A percentile compares a stretch with the other conserved stretches of the same genome.
phyloP scores from a whole-genome alignment of 1,140 invertebrate genomes.

The Cyrtorhinus lividipennis region DNA sequence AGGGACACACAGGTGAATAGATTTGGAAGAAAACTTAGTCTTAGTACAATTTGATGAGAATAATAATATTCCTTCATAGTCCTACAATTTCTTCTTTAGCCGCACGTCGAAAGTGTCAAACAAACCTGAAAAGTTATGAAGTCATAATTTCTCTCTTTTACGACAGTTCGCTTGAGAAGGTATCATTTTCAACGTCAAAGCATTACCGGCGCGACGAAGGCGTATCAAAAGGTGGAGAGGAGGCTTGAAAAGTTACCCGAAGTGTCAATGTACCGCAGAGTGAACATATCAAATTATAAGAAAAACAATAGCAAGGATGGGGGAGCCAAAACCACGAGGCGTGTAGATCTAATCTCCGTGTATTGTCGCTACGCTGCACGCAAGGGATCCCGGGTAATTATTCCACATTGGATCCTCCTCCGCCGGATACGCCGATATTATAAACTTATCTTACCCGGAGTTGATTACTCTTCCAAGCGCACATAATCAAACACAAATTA shows the following conservation, averaged over 20 bases:
- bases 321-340: neutral
- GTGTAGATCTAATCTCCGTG: constrained; percentile 3
- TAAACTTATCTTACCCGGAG: constrained; percentile 2
- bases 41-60: no score
- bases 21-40: no score
- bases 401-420: constrained; percentile 2
- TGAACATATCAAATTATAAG: neutral
- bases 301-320: neutral
- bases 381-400: constrained; percentile 4
- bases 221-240: no score
- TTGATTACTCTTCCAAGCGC: neutral
- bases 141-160: no score
- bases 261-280: neutral
- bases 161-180: no score
- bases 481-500: constrained; percentile 7
- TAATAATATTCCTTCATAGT: no score
- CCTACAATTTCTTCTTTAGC: no score
- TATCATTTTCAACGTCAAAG: no score
- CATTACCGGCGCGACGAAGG: no score
- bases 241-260: neutral
- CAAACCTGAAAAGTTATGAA: no score
- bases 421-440: constrained; percentile 6
- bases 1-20: no score
- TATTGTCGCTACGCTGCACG: constrained; percentile 6
- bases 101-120: no score